Conservation (phyloP, 2,797 vertebrate species). For the Myotis planiceps region DNA sequence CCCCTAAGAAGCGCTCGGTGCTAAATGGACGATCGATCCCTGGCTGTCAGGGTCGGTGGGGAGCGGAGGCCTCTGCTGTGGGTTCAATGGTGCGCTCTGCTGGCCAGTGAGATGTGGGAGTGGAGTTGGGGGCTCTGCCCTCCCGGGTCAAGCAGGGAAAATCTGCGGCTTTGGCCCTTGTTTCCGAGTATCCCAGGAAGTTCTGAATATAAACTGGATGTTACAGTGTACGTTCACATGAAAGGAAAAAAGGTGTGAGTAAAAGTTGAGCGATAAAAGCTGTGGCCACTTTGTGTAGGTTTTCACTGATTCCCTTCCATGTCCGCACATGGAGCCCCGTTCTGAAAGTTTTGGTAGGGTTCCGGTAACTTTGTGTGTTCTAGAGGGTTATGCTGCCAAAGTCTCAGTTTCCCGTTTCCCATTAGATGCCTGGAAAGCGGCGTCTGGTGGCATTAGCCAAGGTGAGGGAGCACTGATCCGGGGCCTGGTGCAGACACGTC, state of each 20-base stretch:
- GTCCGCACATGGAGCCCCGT: neutral
- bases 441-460: neutral
- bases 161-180: neutral
- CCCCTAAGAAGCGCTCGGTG: neutral
- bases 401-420: neutral
- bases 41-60: neutral
- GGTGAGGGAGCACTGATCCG: neutral
- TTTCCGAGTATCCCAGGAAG: neutral
- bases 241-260: neutral
- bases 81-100: neutral
- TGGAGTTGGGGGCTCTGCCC: neutral
- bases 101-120: neutral
- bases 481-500: neutral
- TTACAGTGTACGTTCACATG: neutral
- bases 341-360: neutral
- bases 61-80: neutral
- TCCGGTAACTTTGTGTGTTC: neutral
- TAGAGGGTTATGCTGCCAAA: neutral
- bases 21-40: neutral
- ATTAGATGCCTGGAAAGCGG: neutral
- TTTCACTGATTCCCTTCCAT: rapidly evolving
- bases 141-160: neutral
- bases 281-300: neutral
- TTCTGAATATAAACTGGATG: neutral
- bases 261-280: neutral